Conservation (phyloP, 2,888 invertebrate species). For the Eristalis arbustorum region DNA sequence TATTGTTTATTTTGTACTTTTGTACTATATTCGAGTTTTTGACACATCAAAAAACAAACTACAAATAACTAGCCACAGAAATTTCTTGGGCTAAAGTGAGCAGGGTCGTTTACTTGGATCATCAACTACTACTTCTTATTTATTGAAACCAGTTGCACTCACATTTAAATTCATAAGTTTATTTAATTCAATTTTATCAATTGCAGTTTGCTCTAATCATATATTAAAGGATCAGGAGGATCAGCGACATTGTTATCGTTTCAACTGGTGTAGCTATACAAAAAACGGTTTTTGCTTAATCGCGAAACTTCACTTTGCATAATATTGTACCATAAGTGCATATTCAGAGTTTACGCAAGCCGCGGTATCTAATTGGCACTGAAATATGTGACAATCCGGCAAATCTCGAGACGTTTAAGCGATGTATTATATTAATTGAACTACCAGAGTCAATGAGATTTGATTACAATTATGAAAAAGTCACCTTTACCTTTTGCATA, state of each 20-base stretch:
- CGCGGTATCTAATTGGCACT: slow-evolving; percentile 22
- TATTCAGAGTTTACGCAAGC: background rate
- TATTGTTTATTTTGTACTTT: no score
- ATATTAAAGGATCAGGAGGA: background rate
- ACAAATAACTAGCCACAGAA: no score
- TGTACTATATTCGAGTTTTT: no score
- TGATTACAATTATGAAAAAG: slow-evolving; percentile 19
- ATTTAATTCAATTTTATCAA: no score
- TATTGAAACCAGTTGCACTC: no score
- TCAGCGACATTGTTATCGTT: slow-evolving; percentile 21
- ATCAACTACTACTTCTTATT: no score
- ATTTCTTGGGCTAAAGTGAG: no score
- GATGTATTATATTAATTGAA: slow-evolving; percentile 33
- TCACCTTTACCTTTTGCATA: no score
- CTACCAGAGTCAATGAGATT: slow-evolving; percentile 40
- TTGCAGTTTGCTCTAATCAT: no score
- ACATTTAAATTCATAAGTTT: no score
- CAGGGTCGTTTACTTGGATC: no score
- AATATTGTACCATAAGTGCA: background rate
- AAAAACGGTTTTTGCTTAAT: slow-evolving; percentile 8
- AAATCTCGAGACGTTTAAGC: slow-evolving; percentile 27
- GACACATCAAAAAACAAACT: no score
- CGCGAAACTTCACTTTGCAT: background rate
- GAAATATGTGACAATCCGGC: background rate
- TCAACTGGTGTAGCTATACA: slow-evolving; percentile 22